Evolutionary conservation across 1,140 invertebrate species (phyloP).

Genomic region (Drosophila chauvacae): DNA sequence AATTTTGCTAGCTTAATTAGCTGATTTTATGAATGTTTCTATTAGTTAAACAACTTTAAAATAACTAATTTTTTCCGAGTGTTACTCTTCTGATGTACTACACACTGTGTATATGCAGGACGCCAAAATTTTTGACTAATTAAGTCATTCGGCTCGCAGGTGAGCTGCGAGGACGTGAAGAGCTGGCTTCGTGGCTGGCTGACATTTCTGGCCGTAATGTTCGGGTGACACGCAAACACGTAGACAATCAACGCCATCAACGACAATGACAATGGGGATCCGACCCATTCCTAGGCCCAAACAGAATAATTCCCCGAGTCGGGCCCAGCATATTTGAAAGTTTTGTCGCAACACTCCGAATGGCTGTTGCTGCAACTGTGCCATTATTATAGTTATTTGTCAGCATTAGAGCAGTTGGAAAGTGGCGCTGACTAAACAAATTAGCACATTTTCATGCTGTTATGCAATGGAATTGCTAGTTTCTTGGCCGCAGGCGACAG

Average conservation of each 20-base stretch:
- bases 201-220: slow-evolving; percentile 53
- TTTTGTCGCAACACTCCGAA: slow-evolving; percentile 58
- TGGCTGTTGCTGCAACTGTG: slow-evolving; percentile 27
- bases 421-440: slow-evolving; percentile 59
- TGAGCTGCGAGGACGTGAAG: background rate
- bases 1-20: background rate
- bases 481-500: slow-evolving; percentile 22
- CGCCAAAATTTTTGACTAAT: slow-evolving; percentile 75
- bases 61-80: background rate
- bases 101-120: slow-evolving; percentile 3
- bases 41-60: background rate
- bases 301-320: slow-evolving; percentile 25
- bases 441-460: slow-evolving; percentile 59
- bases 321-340: slow-evolving; percentile 72
- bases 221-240: slow-evolving; percentile 70
- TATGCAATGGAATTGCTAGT: slow-evolving; percentile 46
- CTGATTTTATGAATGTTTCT: background rate
- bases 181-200: slow-evolving; percentile 28
- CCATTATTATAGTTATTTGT: slow-evolving; percentile 65
- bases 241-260: slow-evolving; percentile 72
- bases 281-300: slow-evolving; percentile 6
- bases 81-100: background rate
- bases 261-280: slow-evolving; percentile 42
- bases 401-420: slow-evolving; percentile 54
- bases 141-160: slow-evolving; percentile 55